Base-by-base conservation (phyloP, 2,797 vertebrate genomes). In the Euphonia xanthogaster region DNA sequence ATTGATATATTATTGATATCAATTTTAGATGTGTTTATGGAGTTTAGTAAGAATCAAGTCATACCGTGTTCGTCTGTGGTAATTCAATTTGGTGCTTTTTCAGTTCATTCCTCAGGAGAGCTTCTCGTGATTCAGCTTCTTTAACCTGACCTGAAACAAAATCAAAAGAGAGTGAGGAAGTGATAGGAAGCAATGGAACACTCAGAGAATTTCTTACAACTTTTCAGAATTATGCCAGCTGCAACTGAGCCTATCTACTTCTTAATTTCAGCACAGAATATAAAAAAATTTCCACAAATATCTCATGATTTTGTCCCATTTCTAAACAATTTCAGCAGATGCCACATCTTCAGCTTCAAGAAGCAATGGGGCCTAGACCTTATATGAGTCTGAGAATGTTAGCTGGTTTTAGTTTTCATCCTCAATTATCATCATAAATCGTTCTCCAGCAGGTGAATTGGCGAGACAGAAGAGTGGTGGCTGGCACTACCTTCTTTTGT, bases 81-180 rank as follows among this genome's bases (percentile, higher is more conserved):
- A 98, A 37, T 22, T 95, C 94, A 63, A 99, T 87, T 23, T 97
- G 97, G n/a, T 86, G 97, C 33, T 66, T 97, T 35, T 42, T 86
- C 61, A 99, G 94, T 71, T 98, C 95, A 1, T 83, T 94, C 96
- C 96, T 98, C 47, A 98, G 80, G 3, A 92, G 39, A 31, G 13
- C 10, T 90, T 98, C 98, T 97, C 98, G 99, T 33, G 44, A 60
- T 87, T 79, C 74, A 85, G 98, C 97, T 93, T 97, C 95, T 88
- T 95, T 90, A 58, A 95, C 76, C 58, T 98, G 97, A 81, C 62
- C 99, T 99, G 93, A 93, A 93, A 93, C 37, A 83, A 90, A 67
- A 89, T 15, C 70, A 66, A 76, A 24, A 77, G 11, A 74, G 9
- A 89, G 51, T 12, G 40, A 90, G 21, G 37, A 74, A 82, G 74